phyloP scores from a whole-genome alignment of 2,797 vertebrate genomes.

The Serranus cabrilla region DNA sequence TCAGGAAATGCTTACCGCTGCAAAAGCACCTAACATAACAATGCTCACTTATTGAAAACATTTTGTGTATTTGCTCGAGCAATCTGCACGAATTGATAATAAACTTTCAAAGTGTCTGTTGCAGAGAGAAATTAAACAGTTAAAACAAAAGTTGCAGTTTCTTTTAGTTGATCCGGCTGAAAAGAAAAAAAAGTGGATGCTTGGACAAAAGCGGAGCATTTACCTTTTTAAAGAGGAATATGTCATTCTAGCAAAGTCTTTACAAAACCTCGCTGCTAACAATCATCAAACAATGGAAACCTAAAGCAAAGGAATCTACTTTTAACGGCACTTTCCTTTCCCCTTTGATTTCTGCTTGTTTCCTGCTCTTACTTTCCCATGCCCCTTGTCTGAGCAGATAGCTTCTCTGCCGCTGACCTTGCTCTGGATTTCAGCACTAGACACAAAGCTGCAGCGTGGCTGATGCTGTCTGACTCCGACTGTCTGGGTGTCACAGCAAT shows the following conservation, averaged over 20 bases:
- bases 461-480: slow-evolving; percentile 48
- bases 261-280: background rate
- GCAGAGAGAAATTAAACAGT: slow-evolving; percentile 1
- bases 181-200: background rate
- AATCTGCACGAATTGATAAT: slow-evolving; percentile 3
- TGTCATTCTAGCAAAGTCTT: background rate
- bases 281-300: background rate
- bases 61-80: slow-evolving; percentile 32
- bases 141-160: background rate
- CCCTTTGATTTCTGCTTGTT: slow-evolving; percentile 13
- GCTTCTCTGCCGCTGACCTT: slow-evolving; percentile 68
- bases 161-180: background rate
- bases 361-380: slow-evolving; percentile 62
- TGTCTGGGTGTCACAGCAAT: slow-evolving; percentile 62
- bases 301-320: slow-evolving; percentile 2
- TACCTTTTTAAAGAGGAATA: no score
- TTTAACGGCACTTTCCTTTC: slow-evolving; percentile 9
- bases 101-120: slow-evolving; percentile 14
- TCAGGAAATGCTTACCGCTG: slow-evolving; percentile 72
- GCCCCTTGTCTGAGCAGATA: slow-evolving; percentile 58
- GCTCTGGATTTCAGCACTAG: slow-evolving; percentile 65
- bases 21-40: slow-evolving; percentile 57
- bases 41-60: slow-evolving; percentile 51
- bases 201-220: background rate
- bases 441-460: slow-evolving; percentile 55